A percentile compares a stretch with the other conserved stretches of the same genome.
Evolutionary conservation across 2,888 invertebrate species (phyloP).

Genomic region (Cataglyphis cursor): DNA sequence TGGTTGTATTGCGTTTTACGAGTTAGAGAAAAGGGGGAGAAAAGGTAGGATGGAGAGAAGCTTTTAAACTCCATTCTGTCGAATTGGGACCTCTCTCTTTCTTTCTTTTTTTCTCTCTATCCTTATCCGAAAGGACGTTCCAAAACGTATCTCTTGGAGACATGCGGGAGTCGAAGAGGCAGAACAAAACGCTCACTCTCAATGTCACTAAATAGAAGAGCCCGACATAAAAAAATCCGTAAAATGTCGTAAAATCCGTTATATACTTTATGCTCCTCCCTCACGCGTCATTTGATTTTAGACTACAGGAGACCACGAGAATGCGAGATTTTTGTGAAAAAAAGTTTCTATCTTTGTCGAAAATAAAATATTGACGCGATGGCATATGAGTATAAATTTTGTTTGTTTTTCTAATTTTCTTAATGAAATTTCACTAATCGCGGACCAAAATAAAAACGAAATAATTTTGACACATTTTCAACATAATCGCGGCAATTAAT

Average conservation of each 20-base stretch:
- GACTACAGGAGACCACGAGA: slow-evolving; percentile 16
- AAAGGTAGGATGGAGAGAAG: slow-evolving; percentile 29
- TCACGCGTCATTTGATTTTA: slow-evolving; percentile 31
- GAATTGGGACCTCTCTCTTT: slow-evolving; percentile 12
- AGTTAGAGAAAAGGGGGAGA: slow-evolving; percentile 9
- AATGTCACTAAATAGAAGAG: slow-evolving; percentile 48
- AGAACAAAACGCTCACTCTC: slow-evolving; percentile 50
- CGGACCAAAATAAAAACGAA: neutral
- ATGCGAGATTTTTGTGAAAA: slow-evolving; percentile 25
- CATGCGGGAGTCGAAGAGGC: slow-evolving; percentile 8
- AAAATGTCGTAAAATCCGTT: slow-evolving; percentile 74
- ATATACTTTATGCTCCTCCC: slow-evolving; percentile 31
- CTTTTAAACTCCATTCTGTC: slow-evolving; percentile 60
- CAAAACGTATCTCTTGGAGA: neutral
- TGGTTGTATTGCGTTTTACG: slow-evolving; percentile 58
- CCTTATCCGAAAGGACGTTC: slow-evolving; percentile 37
- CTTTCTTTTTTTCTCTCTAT: slow-evolving; percentile 19
- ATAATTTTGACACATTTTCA: neutral
- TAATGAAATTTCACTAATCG: slow-evolving; percentile 11
- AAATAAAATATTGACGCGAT: slow-evolving; percentile 14
- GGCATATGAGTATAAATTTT: slow-evolving; percentile 29
- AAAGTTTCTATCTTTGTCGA: slow-evolving; percentile 32
- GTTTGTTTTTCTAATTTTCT: slow-evolving; percentile 49
- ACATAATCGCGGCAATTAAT: neutral
- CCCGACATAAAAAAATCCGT: slow-evolving; percentile 73